These are phyloP conservation scores for Drosophila triauraria DNA, from an alignment of 1,140 invertebrate species.

Conservation along the genomic window DNA sequence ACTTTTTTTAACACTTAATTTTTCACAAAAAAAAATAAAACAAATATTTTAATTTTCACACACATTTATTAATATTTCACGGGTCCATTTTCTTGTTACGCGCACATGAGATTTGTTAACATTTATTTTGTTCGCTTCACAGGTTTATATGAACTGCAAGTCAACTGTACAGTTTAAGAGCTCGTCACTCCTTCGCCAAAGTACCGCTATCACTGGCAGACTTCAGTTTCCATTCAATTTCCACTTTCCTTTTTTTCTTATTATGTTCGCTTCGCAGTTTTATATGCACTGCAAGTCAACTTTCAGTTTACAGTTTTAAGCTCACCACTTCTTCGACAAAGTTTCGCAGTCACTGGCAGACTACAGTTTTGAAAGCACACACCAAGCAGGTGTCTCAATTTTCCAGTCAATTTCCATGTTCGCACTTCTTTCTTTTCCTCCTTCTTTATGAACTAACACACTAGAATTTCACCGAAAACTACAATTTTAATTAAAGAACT, in stretches of 20 bases:
- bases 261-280: not conserved
- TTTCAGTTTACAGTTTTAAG: too few relatives aligned
- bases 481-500: conserved; percentile 59
- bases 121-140: not conserved
- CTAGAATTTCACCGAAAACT: conserved; percentile 11
- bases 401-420: not conserved
- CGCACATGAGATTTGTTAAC: not conserved
- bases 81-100: not conserved
- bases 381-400: not conserved
- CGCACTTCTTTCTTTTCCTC: not conserved
- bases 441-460: not conserved
- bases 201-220: not conserved
- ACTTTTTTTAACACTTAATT: too few relatives aligned
- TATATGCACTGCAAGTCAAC: not conserved
- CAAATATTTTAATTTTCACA: too few relatives aligned
- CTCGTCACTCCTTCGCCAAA: not conserved
- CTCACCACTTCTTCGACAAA: not conserved
- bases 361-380: not conserved
- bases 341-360: not conserved
- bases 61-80: not conserved
- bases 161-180: too few relatives aligned
- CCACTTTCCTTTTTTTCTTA: too few relatives aligned
- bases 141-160: not conserved
- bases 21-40: too few relatives aligned
- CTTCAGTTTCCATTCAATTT: too few relatives aligned